These are phyloP conservation scores for Zygothrica quintamaculata DNA, from an alignment of 2,888 invertebrate genomes.

Conservation along the genomic window DNA sequence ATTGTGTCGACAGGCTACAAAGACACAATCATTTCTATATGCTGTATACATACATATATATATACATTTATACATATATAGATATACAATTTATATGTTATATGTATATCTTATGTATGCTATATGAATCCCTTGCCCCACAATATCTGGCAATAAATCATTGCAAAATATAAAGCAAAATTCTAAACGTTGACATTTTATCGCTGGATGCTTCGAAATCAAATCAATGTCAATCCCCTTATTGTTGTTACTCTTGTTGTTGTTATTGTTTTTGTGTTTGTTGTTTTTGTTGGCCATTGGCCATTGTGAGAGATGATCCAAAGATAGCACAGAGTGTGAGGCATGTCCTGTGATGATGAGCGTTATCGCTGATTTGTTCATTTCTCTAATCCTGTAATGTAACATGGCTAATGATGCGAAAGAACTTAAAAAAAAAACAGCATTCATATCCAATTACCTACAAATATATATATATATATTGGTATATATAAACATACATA, in stretches of 20 bases:
- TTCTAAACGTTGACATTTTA: constrained; percentile 54
- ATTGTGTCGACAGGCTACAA: constrained; percentile 15
- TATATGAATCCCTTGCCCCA: constrained; percentile 2
- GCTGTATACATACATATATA: constrained; percentile 1
- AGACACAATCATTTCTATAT: constrained; percentile 30
- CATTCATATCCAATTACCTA: no score
- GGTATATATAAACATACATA: no score
- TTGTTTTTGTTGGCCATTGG: neutral
- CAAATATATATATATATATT: no score
- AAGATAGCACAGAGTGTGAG: neutral
- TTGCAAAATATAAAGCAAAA: constrained; percentile 25
- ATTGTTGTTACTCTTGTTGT: neutral
- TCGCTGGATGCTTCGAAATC: constrained; percentile 51
- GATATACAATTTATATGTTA: neutral
- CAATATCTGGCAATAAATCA: constrained; percentile 58
- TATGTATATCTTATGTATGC: neutral
- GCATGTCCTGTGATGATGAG: no score
- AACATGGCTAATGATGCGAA: constrained; percentile 22
- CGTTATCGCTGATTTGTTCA: constrained; percentile 9
- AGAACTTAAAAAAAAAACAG: neutral
- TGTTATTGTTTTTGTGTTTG: neutral
- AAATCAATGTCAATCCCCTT: constrained; percentile 67
- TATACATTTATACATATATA: constrained; percentile 27
- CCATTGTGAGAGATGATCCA: neutral
- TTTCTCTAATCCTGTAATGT: neutral